A percentile compares a stretch with the other conserved stretches of the same genome.
These are phyloP conservation scores for Acipenser transmontanus DNA, from an alignment of 2,797 vertebrate species.

Conservation along the genomic window DNA sequence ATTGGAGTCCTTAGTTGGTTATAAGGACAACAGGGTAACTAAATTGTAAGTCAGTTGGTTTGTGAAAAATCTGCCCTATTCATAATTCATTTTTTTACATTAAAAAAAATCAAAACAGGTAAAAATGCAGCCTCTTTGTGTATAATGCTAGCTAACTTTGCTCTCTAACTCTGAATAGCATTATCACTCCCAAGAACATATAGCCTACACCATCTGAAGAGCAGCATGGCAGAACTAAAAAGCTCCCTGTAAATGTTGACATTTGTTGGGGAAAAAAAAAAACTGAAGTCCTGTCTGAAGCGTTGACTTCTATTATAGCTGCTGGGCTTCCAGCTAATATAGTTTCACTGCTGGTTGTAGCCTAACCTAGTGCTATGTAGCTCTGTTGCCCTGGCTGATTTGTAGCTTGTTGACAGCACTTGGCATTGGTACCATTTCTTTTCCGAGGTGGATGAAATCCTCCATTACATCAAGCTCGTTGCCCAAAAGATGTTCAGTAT, in stretches of 20 bases:
- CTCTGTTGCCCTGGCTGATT: constrained; percentile 16
- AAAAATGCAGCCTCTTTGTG: too few species aligned
- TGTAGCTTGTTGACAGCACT: constrained; percentile 16
- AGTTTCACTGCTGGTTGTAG: constrained; percentile 8
- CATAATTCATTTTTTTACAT: too few species aligned
- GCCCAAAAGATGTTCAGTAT: constrained; percentile 18
- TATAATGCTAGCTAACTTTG: too few species aligned
- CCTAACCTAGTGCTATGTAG: not conserved
- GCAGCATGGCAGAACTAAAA: not conserved
- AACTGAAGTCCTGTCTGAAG: constrained; percentile 10
- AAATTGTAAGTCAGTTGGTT: too few species aligned
- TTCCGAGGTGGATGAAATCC: constrained; percentile 20
- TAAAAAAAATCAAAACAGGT: too few species aligned
- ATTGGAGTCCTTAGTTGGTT: too few species aligned
- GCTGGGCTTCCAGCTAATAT: not conserved
- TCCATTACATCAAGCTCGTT: constrained; percentile 21
- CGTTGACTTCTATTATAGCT: not conserved
- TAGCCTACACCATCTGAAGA: not conserved
- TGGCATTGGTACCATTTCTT: constrained; percentile 16
- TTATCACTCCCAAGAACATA: too few species aligned
- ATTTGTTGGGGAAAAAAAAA: constrained; percentile 4
- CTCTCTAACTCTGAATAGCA: too few species aligned
- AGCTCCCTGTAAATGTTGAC: too few species aligned
- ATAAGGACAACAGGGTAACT: too few species aligned
- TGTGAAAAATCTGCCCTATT: too few species aligned